Base-by-base conservation (phyloP, 2,888 invertebrate species). In the Laspeyria flexula region DNA sequence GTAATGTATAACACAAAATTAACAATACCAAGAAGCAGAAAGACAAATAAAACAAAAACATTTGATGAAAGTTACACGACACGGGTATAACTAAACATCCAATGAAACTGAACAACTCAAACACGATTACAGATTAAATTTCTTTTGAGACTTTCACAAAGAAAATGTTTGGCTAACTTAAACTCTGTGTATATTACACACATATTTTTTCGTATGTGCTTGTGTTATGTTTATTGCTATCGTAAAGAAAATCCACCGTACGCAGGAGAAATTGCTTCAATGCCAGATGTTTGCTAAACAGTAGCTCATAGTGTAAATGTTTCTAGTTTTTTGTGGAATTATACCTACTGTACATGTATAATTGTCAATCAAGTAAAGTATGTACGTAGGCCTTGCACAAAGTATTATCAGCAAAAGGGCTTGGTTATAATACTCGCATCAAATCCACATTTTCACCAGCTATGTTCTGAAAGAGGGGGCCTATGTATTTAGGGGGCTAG, bases 141-240 rank as follows among this genome's bases (percentile, higher is more conserved):
- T 63, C 53, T 67, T 44, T 37, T 40, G 27, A 40, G 33, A 55
- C 52, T 63, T 59, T 29, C 31, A 52, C 67, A 65, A 55, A 63
- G 64, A 48, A 43, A 46, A 55, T 45, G 39, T 58, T 57, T 16
- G 23, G 21, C 15, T 35, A 56, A 49, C 55, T 58, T 48, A 50
- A 54, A 45, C 44, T 46, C 51, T 51, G 41, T 67, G 51, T 59
- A 48, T 62, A 51, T 54, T 48, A 56, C 51, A 56, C 49, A 55
- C n/a, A 64, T 58, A 56, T 60, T 47, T 54, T 48, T 53, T 44
- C 42, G 23, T 49, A 44, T 47, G 50, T 47, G 43, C 38, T 46
- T 53, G 50, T 45, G 55, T 71, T 71, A 68, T 61, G 68, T 67
- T 64, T 64, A 67, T 71, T 61, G 51, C 61, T 42, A 55, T 61